These are phyloP conservation scores for Corythoichthys intestinalis DNA, from an alignment of 2,113 vertebrate species.

Conservation along the genomic window DNA sequence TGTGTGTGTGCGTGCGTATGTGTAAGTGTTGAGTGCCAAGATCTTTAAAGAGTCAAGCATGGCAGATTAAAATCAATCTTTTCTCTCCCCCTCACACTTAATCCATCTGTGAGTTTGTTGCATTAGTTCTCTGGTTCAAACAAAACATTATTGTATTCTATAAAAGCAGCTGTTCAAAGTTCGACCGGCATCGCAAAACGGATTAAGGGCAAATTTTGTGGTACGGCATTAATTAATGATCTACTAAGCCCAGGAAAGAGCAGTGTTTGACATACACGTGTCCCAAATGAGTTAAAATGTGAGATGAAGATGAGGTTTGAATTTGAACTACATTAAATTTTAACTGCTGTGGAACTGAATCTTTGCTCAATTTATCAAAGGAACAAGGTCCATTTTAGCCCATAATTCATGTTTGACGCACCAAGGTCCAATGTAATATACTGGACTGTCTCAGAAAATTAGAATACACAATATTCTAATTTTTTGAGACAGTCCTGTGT, in stretches of 20 bases:
- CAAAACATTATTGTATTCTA: neutral
- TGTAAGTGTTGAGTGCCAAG: slow-evolving; percentile 38
- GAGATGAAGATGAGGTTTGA: too few relatives aligned
- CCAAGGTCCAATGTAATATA: neutral
- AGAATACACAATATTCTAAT: too few relatives aligned
- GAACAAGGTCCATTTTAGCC: neutral
- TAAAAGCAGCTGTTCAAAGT: neutral
- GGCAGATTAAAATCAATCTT: slow-evolving; percentile 58
- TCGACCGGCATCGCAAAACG: neutral
- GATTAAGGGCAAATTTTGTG: neutral
- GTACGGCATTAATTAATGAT: neutral
- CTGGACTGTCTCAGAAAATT: too few relatives aligned
- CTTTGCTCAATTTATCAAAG: neutral
- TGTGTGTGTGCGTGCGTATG: slow-evolving; percentile 19
- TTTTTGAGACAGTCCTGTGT: too few relatives aligned
- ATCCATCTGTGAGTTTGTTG: slow-evolving; percentile 48
- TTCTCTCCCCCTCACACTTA: slow-evolving; percentile 40
- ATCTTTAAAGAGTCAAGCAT: slow-evolving; percentile 62
- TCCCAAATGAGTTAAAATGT: neutral
- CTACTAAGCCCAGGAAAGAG: neutral
- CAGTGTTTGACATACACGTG: neutral
- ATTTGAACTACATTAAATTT: too few relatives aligned
- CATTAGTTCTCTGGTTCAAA: slow-evolving; percentile 28
- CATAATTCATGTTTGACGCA: neutral
- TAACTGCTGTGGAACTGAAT: neutral